Evolutionary conservation across 2,888 invertebrate genomes (phyloP).

Genomic region (Tanypteryx hageni): DNA sequence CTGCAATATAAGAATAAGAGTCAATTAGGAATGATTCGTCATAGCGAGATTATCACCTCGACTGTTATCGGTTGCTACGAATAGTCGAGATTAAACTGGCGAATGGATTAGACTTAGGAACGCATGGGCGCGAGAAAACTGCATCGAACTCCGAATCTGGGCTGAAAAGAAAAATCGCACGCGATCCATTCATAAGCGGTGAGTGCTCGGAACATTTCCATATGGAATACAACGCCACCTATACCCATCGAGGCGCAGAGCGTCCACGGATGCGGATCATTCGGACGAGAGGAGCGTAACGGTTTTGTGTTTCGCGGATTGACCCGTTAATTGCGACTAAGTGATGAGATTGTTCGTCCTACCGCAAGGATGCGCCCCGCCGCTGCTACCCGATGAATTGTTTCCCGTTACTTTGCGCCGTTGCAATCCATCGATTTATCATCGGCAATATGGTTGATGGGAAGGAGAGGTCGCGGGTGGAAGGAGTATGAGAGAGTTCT

Average conservation of each 20-base stretch:
- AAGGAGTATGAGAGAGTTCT: background rate
- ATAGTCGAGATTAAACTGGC: background rate
- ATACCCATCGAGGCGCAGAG: background rate
- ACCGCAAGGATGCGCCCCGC: constrained; percentile 44
- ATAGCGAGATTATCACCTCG: background rate
- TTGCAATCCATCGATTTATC: constrained; percentile 59
- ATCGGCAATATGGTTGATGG: constrained; percentile 58
- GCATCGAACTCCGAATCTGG: background rate
- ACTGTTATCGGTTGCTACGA: background rate
- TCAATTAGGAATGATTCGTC: background rate
- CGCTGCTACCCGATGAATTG: constrained; percentile 48
- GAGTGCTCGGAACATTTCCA: constrained; percentile 1
- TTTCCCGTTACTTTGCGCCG: constrained; percentile 37
- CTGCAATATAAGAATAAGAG: no score
- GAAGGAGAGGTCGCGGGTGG: constrained; percentile 13
- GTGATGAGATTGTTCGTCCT: constrained; percentile 60
- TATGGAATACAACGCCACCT: background rate
- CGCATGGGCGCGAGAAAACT: background rate
- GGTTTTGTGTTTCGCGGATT: constrained; percentile 46
- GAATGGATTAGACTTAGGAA: background rate
- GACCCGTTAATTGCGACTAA: constrained; percentile 63
- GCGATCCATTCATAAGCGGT: background rate
- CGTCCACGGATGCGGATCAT: background rate
- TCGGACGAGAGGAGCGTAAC: constrained; percentile 3
- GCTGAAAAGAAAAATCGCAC: background rate